Conservation (phyloP, 2,888 invertebrate species). For the Ophioninae sp. region DNA sequence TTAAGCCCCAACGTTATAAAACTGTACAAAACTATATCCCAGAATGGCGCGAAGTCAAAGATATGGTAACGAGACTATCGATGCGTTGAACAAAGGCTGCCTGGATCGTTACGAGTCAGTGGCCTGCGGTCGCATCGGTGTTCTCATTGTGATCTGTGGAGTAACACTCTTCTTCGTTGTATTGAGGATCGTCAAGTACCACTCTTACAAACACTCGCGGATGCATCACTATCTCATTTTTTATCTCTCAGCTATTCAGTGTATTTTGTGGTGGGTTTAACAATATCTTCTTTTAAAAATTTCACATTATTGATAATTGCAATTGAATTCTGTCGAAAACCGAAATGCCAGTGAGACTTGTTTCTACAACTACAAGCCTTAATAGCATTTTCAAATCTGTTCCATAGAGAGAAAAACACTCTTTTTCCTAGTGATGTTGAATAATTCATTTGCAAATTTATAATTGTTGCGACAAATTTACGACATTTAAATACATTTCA, state of each 20-base stretch:
- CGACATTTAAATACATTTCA: too few relatives aligned
- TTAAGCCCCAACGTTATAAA: background rate
- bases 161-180: conserved; percentile 78
- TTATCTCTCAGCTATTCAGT: conserved; percentile 81
- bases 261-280: conserved; percentile 80
- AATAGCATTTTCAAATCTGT: too few relatives aligned
- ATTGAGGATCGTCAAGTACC: conserved; percentile 80
- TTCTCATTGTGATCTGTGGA: conserved; percentile 79
- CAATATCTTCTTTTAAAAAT: background rate
- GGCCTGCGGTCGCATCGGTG: conserved; percentile 81
- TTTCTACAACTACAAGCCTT: too few relatives aligned
- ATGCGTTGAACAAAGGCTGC: conserved; percentile 81
- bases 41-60: conserved; percentile 72
- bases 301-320: background rate
- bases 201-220: conserved; percentile 80
- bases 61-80: conserved; percentile 79
- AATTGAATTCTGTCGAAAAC: background rate
- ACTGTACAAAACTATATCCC: background rate
- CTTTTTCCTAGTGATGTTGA: too few relatives aligned
- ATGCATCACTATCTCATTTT: conserved; percentile 82
- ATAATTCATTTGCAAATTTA: too few relatives aligned
- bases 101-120: conserved; percentile 80
- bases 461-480: too few relatives aligned
- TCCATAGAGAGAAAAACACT: too few relatives aligned
- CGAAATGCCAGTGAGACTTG: background rate